Evolutionary conservation across 2,888 invertebrate genomes (phyloP).

Genomic region (Smittia sp.): DNA sequence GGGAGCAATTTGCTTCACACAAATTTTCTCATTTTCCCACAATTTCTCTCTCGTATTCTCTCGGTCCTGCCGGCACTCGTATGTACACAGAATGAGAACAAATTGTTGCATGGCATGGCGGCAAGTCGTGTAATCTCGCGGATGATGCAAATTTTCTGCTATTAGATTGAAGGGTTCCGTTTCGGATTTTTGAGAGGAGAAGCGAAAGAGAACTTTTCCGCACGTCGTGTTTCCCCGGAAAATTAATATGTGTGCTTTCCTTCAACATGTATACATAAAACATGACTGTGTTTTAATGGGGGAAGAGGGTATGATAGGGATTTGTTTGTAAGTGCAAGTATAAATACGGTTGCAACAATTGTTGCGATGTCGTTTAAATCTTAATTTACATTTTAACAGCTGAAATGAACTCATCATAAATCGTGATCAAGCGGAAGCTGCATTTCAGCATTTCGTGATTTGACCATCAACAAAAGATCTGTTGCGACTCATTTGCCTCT

Average conservation of each 20-base stretch:
- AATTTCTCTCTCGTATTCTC: background rate
- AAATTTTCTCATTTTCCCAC: conserved; percentile 1
- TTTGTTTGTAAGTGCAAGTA: background rate
- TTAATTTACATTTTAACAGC: background rate
- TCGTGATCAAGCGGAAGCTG: conserved; percentile 7
- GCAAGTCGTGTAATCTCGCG: conserved; percentile 36
- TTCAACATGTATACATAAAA: background rate
- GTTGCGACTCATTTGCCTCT: background rate
- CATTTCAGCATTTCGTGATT: background rate
- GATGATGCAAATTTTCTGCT: conserved; percentile 13
- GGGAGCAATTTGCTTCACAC: background rate
- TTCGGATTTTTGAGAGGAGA: background rate
- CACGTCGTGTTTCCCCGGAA: background rate
- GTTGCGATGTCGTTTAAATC: background rate
- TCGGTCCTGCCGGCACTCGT: background rate
- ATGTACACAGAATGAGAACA: conserved; percentile 6
- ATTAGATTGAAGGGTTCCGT: conserved; percentile 11
- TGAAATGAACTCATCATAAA: no score
- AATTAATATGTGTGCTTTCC: background rate
- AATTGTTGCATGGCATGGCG: conserved; percentile 34
- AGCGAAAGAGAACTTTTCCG: background rate
- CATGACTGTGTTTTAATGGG: background rate
- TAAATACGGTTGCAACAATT: no score
- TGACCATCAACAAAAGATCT: background rate
- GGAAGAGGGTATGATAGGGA: background rate